phyloP scores from a whole-genome alignment of 2,797 vertebrate genomes.

The Acipenser ruthenus region DNA sequence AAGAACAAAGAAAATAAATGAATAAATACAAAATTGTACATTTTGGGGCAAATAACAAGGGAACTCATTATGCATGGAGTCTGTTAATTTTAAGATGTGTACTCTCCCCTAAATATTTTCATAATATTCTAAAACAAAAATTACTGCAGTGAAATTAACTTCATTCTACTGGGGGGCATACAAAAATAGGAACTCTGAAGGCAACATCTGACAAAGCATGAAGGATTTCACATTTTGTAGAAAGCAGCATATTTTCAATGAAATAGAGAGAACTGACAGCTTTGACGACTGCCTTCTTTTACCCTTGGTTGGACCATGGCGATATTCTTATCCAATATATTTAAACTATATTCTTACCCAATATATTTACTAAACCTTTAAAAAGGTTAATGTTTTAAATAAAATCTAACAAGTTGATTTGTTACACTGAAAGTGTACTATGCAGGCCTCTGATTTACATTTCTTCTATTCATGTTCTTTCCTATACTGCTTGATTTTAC shows the following conservation, averaged over 20 bases:
- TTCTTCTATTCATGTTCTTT: background rate
- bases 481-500: background rate
- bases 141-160: too few species aligned
- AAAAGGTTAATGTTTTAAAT: constrained; percentile 18
- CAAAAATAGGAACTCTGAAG: constrained; percentile 23
- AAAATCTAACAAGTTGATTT: constrained; percentile 15
- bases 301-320: constrained; percentile 15
- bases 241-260: constrained; percentile 40
- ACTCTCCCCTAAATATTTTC: too few species aligned
- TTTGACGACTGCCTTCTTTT: constrained; percentile 49
- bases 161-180: too few species aligned
- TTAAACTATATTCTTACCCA: constrained; percentile 36
- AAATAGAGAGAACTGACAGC: constrained; percentile 44
- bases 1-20: constrained; percentile 9
- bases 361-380: constrained; percentile 38
- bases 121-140: too few species aligned
- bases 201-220: constrained; percentile 33
- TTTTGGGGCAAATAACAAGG: too few species aligned
- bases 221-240: constrained; percentile 25
- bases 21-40: too few species aligned
- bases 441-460: constrained; percentile 6
- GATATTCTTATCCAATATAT: constrained; percentile 46
- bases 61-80: too few species aligned
- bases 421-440: background rate
- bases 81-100: too few species aligned